Percentiles rank a stretch among this genome's conserved stretches.
Conservation (phyloP, 2,113 vertebrate genomes). For the Cynoglossus semilaevis region DNA sequence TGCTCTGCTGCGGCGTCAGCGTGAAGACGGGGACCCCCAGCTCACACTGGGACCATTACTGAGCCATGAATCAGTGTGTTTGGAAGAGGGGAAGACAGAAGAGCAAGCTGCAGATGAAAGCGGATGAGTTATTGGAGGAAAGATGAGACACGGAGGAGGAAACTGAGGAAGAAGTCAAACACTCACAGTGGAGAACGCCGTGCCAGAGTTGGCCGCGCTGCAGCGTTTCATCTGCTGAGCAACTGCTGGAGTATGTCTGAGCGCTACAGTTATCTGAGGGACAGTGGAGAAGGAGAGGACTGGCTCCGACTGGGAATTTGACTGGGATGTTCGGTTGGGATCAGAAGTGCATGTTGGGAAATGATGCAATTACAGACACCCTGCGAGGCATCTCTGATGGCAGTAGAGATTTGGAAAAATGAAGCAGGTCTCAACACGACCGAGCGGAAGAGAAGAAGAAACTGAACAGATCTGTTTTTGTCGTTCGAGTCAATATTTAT, state of each 20-base stretch:
- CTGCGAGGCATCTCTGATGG: no score
- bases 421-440: no score
- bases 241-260: constrained; percentile 19
- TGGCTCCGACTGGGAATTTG: neutral
- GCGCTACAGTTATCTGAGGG: constrained; percentile 11
- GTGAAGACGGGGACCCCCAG: constrained; percentile 4
- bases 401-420: no score
- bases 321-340: neutral
- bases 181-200: constrained; percentile 1
- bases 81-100: constrained; percentile 13
- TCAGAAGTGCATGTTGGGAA: no score
- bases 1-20: constrained; percentile 1
- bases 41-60: constrained; percentile 1
- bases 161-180: constrained; percentile 26
- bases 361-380: no score
- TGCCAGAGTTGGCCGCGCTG: constrained; percentile 5
- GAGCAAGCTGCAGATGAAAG: constrained; percentile 17
- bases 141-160: constrained; percentile 17
- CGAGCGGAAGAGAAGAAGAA: no score
- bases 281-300: neutral
- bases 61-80: constrained; percentile 25
- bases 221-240: constrained; percentile 25
- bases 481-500: no score
- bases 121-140: constrained; percentile 16
- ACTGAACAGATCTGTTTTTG: no score